A percentile compares a stretch with the other conserved stretches of the same genome.
Evolutionary conservation across 2,888 invertebrate species (phyloP).

Genomic region (Tipula confusa): DNA sequence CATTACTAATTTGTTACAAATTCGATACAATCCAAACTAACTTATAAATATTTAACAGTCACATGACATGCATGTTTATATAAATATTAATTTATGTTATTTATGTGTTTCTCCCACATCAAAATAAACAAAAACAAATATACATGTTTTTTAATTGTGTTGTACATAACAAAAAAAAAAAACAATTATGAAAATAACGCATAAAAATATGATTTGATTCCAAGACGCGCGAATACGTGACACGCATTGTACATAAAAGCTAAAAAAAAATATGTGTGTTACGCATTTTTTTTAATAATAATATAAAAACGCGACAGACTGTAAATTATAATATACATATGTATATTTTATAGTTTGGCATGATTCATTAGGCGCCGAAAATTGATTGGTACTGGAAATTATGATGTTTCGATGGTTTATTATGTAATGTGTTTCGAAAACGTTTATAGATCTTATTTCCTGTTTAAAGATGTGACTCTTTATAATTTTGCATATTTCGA

Average conservation of each 20-base stretch:
- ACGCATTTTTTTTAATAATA: neutral
- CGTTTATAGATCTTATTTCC: neutral
- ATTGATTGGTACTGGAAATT: neutral
- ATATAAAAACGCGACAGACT: neutral
- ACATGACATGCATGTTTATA: conserved; percentile 21
- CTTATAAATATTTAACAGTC: neutral
- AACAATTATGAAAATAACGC: neutral
- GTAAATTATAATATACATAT: neutral
- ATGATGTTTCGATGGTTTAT: neutral
- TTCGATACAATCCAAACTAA: neutral
- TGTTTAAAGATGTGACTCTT: neutral
- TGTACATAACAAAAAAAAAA: neutral
- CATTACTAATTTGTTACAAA: neutral
- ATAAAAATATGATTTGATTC: neutral
- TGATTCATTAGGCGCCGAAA: neutral
- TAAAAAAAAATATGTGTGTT: neutral
- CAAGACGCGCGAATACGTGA: neutral
- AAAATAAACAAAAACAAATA: neutral
- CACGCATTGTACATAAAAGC: neutral
- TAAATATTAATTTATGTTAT: neutral
- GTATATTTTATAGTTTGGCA: neutral
- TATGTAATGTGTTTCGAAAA: neutral
- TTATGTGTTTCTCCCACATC: neutral
- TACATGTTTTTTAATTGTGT: neutral
- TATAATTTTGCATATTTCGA: neutral